Evolutionary conservation across 2,888 invertebrate species (phyloP).

Genomic region (Halictus ligatus): DNA sequence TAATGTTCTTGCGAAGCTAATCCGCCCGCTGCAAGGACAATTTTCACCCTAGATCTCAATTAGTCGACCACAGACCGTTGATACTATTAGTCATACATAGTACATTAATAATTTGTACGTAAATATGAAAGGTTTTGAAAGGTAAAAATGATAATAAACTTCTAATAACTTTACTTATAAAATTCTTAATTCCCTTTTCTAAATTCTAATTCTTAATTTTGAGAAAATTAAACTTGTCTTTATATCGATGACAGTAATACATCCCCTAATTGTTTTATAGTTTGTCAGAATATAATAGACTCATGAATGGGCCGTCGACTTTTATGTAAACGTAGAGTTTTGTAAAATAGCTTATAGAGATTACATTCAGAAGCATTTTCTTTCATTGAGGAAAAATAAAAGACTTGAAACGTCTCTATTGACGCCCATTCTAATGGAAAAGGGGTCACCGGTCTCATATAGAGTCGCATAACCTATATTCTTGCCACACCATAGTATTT

Average conservation of each 20-base stretch:
- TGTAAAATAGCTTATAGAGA: neutral
- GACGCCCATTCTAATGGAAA: neutral
- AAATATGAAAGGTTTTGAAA: neutral
- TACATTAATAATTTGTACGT: neutral
- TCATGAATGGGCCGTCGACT: too few relatives aligned
- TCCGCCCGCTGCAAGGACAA: neutral
- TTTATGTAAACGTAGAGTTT: neutral
- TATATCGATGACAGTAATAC: neutral
- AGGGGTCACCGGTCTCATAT: neutral
- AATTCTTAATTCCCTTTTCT: too few relatives aligned
- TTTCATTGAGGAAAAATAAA: neutral
- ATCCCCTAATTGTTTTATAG: neutral
- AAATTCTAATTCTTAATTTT: neutral
- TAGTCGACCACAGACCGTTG: neutral
- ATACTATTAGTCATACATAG: neutral
- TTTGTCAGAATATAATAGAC: neutral
- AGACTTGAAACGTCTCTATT: neutral
- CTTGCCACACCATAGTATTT: neutral
- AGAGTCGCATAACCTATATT: neutral
- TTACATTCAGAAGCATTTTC: neutral
- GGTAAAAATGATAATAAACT: neutral
- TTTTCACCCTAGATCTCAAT: conserved; percentile 1
- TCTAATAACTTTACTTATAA: too few relatives aligned
- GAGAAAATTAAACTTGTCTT: neutral
- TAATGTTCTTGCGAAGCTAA: conserved; percentile 2